Evolutionary conservation across 2,113 vertebrate genomes (phyloP).

Genomic region (Calidris pygmaea): DNA sequence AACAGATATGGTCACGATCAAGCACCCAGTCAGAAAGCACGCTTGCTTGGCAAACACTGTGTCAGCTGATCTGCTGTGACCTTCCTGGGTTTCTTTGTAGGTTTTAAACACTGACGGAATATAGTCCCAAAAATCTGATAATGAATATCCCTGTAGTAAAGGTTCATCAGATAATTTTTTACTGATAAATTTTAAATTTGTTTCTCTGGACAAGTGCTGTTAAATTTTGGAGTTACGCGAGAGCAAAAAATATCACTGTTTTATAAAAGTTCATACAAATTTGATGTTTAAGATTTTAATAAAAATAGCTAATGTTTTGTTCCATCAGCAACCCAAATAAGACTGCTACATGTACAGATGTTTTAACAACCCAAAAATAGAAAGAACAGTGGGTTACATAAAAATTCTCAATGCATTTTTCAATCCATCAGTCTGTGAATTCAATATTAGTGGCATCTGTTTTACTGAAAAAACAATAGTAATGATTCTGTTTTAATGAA

Average conservation of each 20-base stretch:
- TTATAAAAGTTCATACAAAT: background rate
- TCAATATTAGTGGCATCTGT: background rate
- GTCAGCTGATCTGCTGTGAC: background rate
- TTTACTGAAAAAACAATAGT: background rate
- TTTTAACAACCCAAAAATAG: background rate
- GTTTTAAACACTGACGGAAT: background rate
- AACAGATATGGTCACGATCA: background rate
- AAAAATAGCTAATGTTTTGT: background rate
- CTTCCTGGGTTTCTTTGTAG: background rate
- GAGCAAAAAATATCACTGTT: background rate
- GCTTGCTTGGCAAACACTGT: background rate
- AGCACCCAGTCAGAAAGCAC: background rate
- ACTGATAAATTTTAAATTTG: background rate
- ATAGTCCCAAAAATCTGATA: background rate
- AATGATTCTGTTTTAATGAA: background rate
- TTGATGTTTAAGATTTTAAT: background rate
- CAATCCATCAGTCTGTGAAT: background rate
- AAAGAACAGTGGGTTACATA: background rate
- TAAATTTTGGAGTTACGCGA: background rate
- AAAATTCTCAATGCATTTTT: background rate
- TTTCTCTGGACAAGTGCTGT: background rate
- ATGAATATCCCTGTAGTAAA: background rate
- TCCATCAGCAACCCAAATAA: background rate
- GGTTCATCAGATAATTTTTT: background rate
- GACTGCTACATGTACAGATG: background rate